Evolutionary conservation across 2,888 invertebrate genomes (phyloP), one percentile per base, ranked within the genome.

Genomic region (Watsonalla cultraria): DNA sequence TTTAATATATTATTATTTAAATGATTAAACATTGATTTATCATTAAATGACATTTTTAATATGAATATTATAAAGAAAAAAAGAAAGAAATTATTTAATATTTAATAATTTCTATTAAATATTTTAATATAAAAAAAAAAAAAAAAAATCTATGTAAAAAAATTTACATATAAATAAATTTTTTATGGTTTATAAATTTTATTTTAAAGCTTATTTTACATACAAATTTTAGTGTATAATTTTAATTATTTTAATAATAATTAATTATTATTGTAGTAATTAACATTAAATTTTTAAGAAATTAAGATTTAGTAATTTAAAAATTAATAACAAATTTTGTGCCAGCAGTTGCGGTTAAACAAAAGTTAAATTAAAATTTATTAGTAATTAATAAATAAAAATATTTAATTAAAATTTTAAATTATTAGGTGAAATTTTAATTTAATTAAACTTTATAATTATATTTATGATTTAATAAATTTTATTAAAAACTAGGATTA

Each of bases 341-440:
- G 93, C 93, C 93, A 94, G 93, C 93, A 93, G 91, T 92, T 91
- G 93, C 93, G 93, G 92, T 93, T 93, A 93, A 72, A 92, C 93
- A 92, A 90, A 89, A 88, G 74, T 91, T 91, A 80, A 88, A 88
- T 80, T 91, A 80, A 92, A 92, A 91, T 88, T 85, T 89, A 78
- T 91, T 84, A 79, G 79, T 80, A 65, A 68, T 74, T 80, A 86
- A 78, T 82, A 59, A 82, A 72, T 81, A 75, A 65, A n/a, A 69
- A 0, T 15, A 69, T 73, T 80, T 76, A 80, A 76, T 76, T 70
- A 67, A 81, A 85, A 83, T 79, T 76, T 82, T 74, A 76, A 76
- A 77, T 89, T 87, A 84, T 90, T 90, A 91, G 65, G 92, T 93
- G 87, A 92, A 92, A 90, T 92, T 93, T 91, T 84, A 90, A 91